phyloP scores from a whole-genome alignment of 2,113 vertebrate species.

The Anolis sagrei region DNA sequence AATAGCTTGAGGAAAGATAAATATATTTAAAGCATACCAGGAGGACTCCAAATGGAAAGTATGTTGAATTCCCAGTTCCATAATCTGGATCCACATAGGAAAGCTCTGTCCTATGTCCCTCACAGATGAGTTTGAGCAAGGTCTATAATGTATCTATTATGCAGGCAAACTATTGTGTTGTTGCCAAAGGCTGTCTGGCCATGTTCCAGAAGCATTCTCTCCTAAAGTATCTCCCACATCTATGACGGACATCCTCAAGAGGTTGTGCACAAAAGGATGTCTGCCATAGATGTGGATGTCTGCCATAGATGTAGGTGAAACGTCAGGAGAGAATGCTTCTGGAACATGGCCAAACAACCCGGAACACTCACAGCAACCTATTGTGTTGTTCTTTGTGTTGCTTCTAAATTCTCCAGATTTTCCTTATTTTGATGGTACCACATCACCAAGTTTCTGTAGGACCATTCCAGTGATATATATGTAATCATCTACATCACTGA shows the following conservation, averaged over 20 bases:
- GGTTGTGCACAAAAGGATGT: no score
- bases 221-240: no score
- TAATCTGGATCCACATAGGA: background rate
- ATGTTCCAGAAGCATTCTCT: no score
- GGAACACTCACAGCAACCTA: no score
- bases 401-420: background rate
- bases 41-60: background rate
- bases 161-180: no score
- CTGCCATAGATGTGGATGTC: no score
- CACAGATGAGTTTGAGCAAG: background rate
- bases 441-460: background rate
- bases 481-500: background rate
- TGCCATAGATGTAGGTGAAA: no score
- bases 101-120: background rate
- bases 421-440: background rate
- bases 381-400: background rate
- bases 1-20: background rate
- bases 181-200: no score
- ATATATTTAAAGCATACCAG: background rate
- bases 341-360: no score
- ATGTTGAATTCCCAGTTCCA: background rate
- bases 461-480: no score
- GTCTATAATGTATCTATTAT: background rate
- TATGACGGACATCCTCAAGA: no score
- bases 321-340: no score